Evolutionary conservation across 2,113 vertebrate species (phyloP).

Genomic region (Myiozetetes cayanensis): DNA sequence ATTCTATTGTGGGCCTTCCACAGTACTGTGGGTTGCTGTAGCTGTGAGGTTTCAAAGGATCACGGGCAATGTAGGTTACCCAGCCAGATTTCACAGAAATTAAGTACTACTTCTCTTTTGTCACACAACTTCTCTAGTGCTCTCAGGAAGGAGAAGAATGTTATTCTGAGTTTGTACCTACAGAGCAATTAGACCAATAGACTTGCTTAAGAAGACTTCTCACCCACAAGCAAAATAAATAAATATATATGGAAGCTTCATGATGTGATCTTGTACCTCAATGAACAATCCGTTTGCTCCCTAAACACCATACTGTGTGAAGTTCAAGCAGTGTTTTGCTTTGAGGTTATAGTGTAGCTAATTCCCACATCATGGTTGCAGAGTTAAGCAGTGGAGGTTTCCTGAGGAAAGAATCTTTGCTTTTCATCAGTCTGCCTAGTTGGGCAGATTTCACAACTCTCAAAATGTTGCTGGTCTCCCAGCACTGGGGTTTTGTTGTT

Average conservation of each 20-base stretch:
- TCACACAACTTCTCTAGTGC: neutral
- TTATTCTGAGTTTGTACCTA: neutral
- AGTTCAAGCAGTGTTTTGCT: neutral
- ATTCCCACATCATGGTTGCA: neutral
- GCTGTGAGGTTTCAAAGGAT: neutral
- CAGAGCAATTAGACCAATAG: neutral
- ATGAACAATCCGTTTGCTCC: neutral
- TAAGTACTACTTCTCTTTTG: neutral
- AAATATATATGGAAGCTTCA: fast-evolving
- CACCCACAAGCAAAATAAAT: neutral
- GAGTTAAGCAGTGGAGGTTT: neutral
- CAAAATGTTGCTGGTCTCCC: neutral
- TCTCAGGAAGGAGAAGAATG: neutral
- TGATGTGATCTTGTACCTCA: neutral
- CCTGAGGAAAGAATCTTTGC: neutral
- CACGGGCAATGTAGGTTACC: neutral
- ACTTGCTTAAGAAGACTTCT: neutral
- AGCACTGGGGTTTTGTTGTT: neutral
- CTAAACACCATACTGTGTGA: neutral
- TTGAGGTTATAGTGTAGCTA: neutral
- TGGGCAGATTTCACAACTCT: neutral
- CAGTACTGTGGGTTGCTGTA: neutral
- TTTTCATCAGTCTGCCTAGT: neutral
- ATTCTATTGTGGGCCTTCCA: neutral
- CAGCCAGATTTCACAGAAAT: neutral